Conservation (phyloP, 1,140 invertebrate genomes). For the Drosophila persimilis region DNA sequence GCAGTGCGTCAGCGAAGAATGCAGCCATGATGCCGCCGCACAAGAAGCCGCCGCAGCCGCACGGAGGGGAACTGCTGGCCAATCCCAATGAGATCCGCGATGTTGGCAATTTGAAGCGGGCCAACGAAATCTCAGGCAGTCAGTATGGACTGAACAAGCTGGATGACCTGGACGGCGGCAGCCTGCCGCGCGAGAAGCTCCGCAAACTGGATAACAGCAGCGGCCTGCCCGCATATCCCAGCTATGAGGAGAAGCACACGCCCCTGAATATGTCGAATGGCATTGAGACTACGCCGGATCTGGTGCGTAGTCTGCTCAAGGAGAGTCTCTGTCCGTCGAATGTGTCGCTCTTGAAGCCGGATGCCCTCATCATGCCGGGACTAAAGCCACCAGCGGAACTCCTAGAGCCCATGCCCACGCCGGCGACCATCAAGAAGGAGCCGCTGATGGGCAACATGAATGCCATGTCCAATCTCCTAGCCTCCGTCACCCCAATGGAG, state of each 20-base stretch:
- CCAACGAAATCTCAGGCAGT: slow-evolving; percentile 58
- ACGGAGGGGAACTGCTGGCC: slow-evolving; percentile 28
- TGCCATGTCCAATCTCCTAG: slow-evolving; percentile 13
- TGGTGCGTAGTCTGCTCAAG: slow-evolving; percentile 78
- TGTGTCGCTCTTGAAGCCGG: slow-evolving; percentile 68
- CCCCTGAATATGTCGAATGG: slow-evolving; percentile 71
- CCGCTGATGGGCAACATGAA: slow-evolving; percentile 6
- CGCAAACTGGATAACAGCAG: slow-evolving; percentile 67
- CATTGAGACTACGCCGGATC: slow-evolving; percentile 81
- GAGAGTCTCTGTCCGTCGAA: slow-evolving; percentile 75
- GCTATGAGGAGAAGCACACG: slow-evolving; percentile 64
- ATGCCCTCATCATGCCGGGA: slow-evolving; percentile 66
- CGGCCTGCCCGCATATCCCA: slow-evolving; percentile 41
- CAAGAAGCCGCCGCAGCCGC: slow-evolving; percentile 41
- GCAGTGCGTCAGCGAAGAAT: slow-evolving; percentile 24
- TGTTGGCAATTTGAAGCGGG: slow-evolving; percentile 62
- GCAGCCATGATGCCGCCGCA: slow-evolving; percentile 55
- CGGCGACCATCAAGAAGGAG: slow-evolving; percentile 55
- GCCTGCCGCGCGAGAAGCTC: slow-evolving; percentile 63
- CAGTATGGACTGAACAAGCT: slow-evolving; percentile 64
- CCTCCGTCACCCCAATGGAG: slow-evolving; percentile 26
- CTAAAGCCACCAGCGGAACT: slow-evolving; percentile 71
- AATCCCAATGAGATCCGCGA: slow-evolving; percentile 47
- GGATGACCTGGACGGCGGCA: slow-evolving; percentile 63
- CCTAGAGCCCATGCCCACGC: slow-evolving; percentile 61